phyloP scores from a whole-genome alignment of 2,888 invertebrate species.

The Ornithoptera alexandrae region DNA sequence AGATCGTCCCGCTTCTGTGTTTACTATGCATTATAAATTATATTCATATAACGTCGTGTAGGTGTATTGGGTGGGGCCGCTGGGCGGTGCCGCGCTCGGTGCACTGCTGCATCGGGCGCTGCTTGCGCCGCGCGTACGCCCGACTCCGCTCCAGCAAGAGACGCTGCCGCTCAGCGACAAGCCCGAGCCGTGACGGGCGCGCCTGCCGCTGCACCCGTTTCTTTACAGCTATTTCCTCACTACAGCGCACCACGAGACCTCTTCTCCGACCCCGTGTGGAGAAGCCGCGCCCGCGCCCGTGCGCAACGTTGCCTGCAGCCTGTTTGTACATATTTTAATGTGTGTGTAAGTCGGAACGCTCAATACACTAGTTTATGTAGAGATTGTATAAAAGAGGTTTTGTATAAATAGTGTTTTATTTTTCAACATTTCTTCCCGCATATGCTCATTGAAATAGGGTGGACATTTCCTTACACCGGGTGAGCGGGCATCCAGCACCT shows the following conservation, averaged over 20 bases:
- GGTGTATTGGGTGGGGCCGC: slow-evolving; percentile 76
- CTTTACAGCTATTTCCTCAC: background rate
- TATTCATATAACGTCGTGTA: slow-evolving; percentile 38
- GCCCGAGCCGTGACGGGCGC: slow-evolving; percentile 37
- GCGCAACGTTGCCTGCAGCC: background rate
- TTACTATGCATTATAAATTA: too few species aligned
- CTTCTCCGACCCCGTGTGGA: too few species aligned
- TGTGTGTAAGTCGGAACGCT: slow-evolving; percentile 6
- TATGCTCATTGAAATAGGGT: too few species aligned
- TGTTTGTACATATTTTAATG: background rate
- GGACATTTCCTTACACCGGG: too few species aligned
- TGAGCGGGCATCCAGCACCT: too few species aligned
- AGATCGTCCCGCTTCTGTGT: too few species aligned
- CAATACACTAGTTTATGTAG: slow-evolving; percentile 12
- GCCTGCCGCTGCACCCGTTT: background rate
- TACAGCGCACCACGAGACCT: too few species aligned
- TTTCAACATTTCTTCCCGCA: too few species aligned
- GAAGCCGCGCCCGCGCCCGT: background rate
- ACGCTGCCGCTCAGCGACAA: slow-evolving; percentile 78
- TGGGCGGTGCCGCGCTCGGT: slow-evolving; percentile 57
- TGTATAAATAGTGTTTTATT: too few species aligned
- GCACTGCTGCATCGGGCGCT: slow-evolving; percentile 56
- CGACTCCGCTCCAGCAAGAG: slow-evolving; percentile 61
- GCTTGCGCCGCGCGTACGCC: slow-evolving; percentile 59
- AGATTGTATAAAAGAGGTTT: background rate